phyloP scores from a whole-genome alignment of 2,797 vertebrate species.

The Petrocephalus sullivani region DNA sequence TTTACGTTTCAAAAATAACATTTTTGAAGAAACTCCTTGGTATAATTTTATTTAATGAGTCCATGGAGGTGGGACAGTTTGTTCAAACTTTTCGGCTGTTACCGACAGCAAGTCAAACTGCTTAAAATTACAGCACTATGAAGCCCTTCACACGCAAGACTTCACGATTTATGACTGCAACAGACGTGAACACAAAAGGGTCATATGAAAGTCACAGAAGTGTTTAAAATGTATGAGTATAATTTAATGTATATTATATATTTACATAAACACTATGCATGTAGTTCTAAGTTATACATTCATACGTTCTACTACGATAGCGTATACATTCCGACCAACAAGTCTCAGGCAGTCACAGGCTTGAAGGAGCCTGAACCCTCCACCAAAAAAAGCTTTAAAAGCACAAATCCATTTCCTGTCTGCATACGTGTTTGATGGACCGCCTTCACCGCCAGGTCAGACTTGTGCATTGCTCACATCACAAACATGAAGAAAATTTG shows the following conservation, averaged over 20 bases:
- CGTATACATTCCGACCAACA: slow-evolving; percentile 59
- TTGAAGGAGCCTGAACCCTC: slow-evolving; percentile 37
- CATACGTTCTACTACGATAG: slow-evolving; percentile 68
- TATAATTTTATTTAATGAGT: slow-evolving; percentile 44
- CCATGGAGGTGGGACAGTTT: slow-evolving; percentile 41
- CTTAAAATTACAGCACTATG: slow-evolving; percentile 56
- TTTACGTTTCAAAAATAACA: slow-evolving; percentile 45
- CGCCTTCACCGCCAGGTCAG: slow-evolving; percentile 15
- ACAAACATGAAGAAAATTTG: slow-evolving; percentile 41
- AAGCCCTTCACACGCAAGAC: slow-evolving; percentile 40
- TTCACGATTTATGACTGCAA: slow-evolving; percentile 41
- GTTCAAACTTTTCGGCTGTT: slow-evolving; percentile 34
- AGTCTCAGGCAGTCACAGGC: slow-evolving; percentile 42
- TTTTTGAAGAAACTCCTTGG: slow-evolving; percentile 38
- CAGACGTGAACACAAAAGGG: slow-evolving; percentile 42
- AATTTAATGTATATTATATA: slow-evolving; percentile 43
- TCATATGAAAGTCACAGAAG: slow-evolving; percentile 45
- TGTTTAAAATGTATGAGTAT: slow-evolving; percentile 35
- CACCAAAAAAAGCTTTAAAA: slow-evolving; percentile 31
- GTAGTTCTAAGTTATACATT: slow-evolving; percentile 65
- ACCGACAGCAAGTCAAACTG: slow-evolving; percentile 35
- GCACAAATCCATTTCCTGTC: slow-evolving; percentile 39
- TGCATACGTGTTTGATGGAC: slow-evolving; percentile 21
- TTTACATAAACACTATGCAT: slow-evolving; percentile 49
- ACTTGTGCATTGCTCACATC: slow-evolving; percentile 12